Percentiles rank a stretch among this genome's conserved stretches.
Conservation (phyloP, 2,888 invertebrate species). For the Cephus pulcher region DNA sequence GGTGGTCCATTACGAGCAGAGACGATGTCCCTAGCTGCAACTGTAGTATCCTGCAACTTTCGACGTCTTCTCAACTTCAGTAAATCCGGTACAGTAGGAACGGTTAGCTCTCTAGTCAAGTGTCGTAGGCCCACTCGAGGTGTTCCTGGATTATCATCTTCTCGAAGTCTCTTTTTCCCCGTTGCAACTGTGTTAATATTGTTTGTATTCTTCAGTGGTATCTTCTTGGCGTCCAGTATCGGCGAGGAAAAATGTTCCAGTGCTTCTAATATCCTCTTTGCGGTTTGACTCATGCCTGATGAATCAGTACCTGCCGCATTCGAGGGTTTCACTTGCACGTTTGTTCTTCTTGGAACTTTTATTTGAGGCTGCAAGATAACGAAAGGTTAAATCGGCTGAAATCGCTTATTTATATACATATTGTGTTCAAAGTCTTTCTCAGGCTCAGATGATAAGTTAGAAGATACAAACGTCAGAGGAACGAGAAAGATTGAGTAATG, state of each 20-base stretch:
- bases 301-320: constrained; percentile 57
- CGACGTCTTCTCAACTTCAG: constrained; percentile 72
- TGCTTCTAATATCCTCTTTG: constrained; percentile 82
- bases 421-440: not conserved
- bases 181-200: constrained; percentile 24
- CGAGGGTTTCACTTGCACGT: constrained; percentile 68
- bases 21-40: constrained; percentile 73
- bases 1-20: constrained; percentile 55
- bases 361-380: constrained; percentile 28
- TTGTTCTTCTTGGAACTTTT: constrained; percentile 58
- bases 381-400: not conserved
- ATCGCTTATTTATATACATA: not conserved
- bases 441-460: not conserved
- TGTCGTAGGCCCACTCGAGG: constrained; percentile 58
- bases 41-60: constrained; percentile 73
- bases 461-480: not conserved
- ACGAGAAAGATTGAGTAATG: not conserved
- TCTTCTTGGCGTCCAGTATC: constrained; percentile 81
- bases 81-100: constrained; percentile 75
- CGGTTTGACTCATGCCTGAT: constrained; percentile 76
- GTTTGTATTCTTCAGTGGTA: constrained; percentile 70
- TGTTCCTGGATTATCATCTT: constrained; percentile 27
- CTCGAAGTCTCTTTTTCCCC: constrained; percentile 44
- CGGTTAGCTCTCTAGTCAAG: constrained; percentile 68
- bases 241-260: constrained; percentile 87